A percentile compares a stretch with the other conserved stretches of the same genome.
phyloP scores from a whole-genome alignment of 2,888 invertebrate genomes.

The Linnaemya tessellans region DNA sequence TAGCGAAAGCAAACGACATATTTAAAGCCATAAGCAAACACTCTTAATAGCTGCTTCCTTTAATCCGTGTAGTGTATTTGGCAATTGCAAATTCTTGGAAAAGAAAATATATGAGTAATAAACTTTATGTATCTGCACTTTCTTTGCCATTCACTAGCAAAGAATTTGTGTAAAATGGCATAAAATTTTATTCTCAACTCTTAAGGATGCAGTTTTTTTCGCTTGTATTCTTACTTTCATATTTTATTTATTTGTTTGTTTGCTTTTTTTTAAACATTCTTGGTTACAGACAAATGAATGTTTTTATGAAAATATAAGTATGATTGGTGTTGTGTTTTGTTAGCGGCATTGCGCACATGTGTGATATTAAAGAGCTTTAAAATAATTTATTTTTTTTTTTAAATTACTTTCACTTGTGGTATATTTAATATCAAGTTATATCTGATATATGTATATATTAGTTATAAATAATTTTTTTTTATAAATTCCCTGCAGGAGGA shows the following conservation, averaged over 20 bases:
- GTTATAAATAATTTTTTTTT: no score
- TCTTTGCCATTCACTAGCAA: conserved; percentile 22
- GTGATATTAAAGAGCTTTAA: neutral
- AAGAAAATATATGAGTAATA: neutral
- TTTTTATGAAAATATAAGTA: conserved; percentile 22
- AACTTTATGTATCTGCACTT: conserved; percentile 16
- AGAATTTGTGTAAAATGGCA: conserved; percentile 48
- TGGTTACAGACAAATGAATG: conserved; percentile 45
- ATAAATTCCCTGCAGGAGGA: no score
- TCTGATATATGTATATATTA: no score
- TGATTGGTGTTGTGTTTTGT: conserved; percentile 1
- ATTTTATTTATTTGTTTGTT: neutral
- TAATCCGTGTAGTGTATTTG: conserved; percentile 32
- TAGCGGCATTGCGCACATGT: neutral
- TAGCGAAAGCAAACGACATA: no score
- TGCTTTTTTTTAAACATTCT: conserved; percentile 16
- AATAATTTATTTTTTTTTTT: neutral
- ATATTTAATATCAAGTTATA: no score
- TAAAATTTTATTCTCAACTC: conserved; percentile 24
- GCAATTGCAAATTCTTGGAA: conserved; percentile 26
- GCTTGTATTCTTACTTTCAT: neutral
- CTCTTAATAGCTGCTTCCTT: conserved; percentile 15
- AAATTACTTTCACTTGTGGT: no score
- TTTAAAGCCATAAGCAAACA: neutral
- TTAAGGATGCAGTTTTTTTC: conserved; percentile 12